Conservation (phyloP, 1,140 invertebrate species). For the Zaprionus davidi region DNA sequence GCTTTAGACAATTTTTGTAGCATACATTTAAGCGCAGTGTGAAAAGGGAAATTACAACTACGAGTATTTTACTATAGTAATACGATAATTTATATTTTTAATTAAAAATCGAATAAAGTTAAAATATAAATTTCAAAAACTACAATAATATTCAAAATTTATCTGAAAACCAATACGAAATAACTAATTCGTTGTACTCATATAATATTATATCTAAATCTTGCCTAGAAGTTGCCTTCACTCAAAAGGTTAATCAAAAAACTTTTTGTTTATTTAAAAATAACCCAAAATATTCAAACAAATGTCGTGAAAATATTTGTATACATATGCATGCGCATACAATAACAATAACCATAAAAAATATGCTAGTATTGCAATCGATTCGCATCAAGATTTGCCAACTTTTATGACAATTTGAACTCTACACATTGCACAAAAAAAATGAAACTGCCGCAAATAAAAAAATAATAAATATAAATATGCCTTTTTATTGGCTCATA, state of each 20-base stretch:
- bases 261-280: not conserved
- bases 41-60: not conserved
- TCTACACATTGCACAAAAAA: not conserved
- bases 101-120: not conserved
- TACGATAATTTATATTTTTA: not conserved
- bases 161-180: too few relatives aligned
- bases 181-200: too few relatives aligned
- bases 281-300: not conserved
- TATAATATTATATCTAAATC: not conserved
- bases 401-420: conserved; percentile 4
- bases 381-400: conserved; percentile 4
- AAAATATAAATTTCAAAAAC: not conserved
- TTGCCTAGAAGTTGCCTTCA: not conserved
- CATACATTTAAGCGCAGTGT: not conserved
- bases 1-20: not conserved
- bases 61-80: not conserved
- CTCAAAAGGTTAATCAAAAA: not conserved
- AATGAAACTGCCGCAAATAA: not conserved
- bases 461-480: conserved; percentile 11
- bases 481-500: not conserved
- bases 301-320: not conserved
- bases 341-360: conserved; percentile 1
- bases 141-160: too few relatives aligned
- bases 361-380: not conserved
- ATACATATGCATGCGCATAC: not conserved